phyloP scores from a whole-genome alignment of 2,888 invertebrate species.

The Phlogophora meticulosa region DNA sequence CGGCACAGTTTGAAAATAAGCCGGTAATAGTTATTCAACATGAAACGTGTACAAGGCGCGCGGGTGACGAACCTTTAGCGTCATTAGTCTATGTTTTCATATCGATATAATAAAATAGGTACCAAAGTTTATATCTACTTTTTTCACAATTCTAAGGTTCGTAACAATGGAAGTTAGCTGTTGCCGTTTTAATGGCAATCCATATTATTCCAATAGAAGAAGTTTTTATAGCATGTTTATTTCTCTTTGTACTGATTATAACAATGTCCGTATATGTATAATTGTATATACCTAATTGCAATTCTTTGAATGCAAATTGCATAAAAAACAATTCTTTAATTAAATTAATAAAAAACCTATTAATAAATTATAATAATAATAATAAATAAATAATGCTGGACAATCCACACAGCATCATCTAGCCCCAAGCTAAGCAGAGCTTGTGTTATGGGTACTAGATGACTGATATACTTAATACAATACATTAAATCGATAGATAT shows the following conservation, averaged over 20 bases:
- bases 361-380: too few species aligned
- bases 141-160: slow-evolving; percentile 15
- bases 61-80: slow-evolving; percentile 36
- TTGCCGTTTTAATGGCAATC: slow-evolving; percentile 8
- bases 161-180: slow-evolving; percentile 13
- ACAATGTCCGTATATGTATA: not conserved
- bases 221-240: too few species aligned
- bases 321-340: too few species aligned
- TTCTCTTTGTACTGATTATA: not conserved
- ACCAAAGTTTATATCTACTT: slow-evolving; percentile 24
- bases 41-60: slow-evolving; percentile 66
- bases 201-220: slow-evolving; percentile 11
- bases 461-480: too few species aligned
- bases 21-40: slow-evolving; percentile 80
- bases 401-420: too few species aligned
- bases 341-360: too few species aligned
- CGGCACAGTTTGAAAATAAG: slow-evolving; percentile 84
- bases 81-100: slow-evolving; percentile 51
- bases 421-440: too few species aligned
- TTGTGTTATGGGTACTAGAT: too few species aligned
- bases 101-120: slow-evolving; percentile 37
- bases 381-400: too few species aligned
- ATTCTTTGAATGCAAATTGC: not conserved
- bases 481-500: too few species aligned
- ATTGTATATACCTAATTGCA: not conserved